Evolutionary conservation across 2,888 invertebrate genomes (phyloP).

Genomic region (Eumerus sabulonum): DNA sequence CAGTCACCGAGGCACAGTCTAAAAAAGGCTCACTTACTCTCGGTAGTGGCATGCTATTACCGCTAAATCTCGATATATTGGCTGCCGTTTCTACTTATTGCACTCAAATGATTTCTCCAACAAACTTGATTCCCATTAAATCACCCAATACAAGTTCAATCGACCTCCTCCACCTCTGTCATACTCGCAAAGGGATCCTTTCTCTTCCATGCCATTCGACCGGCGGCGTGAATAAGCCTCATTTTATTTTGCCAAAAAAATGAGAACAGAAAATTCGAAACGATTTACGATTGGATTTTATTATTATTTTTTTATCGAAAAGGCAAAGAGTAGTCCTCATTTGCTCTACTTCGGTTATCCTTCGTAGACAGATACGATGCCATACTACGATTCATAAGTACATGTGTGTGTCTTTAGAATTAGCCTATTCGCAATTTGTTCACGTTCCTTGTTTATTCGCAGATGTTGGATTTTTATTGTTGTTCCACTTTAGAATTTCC

Average conservation of each 20-base stretch:
- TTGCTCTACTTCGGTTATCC: slow-evolving; percentile 8
- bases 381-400: neutral
- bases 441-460: slow-evolving; percentile 29
- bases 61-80: slow-evolving; percentile 1
- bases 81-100: slow-evolving; percentile 20
- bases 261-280: neutral
- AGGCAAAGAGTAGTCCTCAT: slow-evolving; percentile 13
- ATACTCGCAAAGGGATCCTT: neutral
- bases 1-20: no score
- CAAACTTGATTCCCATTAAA: slow-evolving; percentile 25
- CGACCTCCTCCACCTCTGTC: neutral
- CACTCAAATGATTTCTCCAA: slow-evolving; percentile 6
- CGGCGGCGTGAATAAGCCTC: slow-evolving; percentile 34
- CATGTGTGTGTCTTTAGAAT: slow-evolving; percentile 6
- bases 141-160: slow-evolving; percentile 15
- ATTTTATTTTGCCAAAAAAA: neutral
- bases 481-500: slow-evolving; percentile 30
- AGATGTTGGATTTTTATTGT: slow-evolving; percentile 22
- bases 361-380: neutral
- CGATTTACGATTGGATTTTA: no score
- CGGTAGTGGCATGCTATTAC: no score
- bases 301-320: no score
- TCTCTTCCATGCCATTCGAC: slow-evolving; percentile 9
- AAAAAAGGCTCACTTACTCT: no score
- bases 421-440: slow-evolving; percentile 40